Percentiles rank a stretch among this genome's conserved stretches.
phyloP scores from a whole-genome alignment of 1,140 invertebrate species.

The Mizuhopecten yessoensis region DNA sequence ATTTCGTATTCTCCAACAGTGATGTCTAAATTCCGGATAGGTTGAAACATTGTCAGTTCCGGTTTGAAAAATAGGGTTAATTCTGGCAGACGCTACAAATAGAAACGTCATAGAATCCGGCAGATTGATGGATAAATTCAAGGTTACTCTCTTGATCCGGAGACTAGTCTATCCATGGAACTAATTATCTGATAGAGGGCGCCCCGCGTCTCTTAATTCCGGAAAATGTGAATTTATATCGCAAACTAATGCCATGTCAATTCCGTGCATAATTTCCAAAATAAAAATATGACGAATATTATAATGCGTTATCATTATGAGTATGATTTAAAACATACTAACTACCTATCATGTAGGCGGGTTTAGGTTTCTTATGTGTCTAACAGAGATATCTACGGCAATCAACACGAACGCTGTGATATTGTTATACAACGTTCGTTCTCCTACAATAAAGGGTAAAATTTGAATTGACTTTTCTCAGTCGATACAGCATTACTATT shows the following conservation, averaged over 20 bases:
- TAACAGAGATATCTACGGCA: not conserved
- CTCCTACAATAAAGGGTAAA: not conserved
- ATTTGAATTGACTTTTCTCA: too few relatives aligned
- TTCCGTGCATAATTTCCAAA: not conserved
- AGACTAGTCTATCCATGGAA: not conserved
- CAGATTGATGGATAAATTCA: not conserved
- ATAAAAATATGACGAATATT: not conserved
- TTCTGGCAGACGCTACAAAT: slow-evolving; percentile 7
- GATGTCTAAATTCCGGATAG: not conserved
- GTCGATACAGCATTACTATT: too few relatives aligned
- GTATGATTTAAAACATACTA: slow-evolving; percentile 10
- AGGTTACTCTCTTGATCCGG: not conserved
- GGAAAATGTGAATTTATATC: not conserved
- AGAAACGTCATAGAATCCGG: not conserved
- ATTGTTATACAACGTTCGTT: not conserved
- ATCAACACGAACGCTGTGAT: not conserved
- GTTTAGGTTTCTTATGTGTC: not conserved
- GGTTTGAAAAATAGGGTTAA: not conserved
- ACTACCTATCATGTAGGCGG: not conserved
- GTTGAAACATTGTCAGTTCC: not conserved
- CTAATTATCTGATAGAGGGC: slow-evolving; percentile 7
- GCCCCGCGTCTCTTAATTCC: not conserved
- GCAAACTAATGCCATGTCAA: slow-evolving; percentile 9
- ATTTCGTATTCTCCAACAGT: not conserved
- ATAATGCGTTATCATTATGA: not conserved